These are phyloP conservation scores for Mirza zaza DNA, from an alignment of 2,113 vertebrate species.

Conservation along the genomic window DNA sequence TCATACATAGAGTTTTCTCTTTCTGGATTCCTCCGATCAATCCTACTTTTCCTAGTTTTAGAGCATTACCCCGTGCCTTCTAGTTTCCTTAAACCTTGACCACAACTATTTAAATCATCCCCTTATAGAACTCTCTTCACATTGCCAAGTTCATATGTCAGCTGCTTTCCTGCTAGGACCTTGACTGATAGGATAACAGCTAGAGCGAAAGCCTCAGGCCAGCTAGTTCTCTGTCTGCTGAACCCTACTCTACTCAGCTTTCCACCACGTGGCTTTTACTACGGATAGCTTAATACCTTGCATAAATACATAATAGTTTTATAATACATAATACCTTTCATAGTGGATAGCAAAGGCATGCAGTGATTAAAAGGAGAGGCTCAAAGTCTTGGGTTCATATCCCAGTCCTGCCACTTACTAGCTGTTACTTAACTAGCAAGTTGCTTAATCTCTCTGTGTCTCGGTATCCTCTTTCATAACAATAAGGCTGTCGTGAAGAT, in stretches of 20 bases:
- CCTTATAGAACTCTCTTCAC: background rate
- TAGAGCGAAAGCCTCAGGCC: background rate
- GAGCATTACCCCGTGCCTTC: background rate
- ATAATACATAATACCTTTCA: background rate
- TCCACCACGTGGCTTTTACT: background rate
- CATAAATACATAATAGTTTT: background rate
- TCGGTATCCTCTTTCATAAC: background rate
- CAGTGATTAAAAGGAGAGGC: background rate
- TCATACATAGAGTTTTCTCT: background rate
- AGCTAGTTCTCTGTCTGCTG: background rate
- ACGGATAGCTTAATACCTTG: background rate
- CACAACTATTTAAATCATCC: background rate
- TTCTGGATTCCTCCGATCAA: background rate
- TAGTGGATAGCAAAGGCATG: background rate
- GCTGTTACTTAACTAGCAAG: background rate
- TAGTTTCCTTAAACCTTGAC: background rate
- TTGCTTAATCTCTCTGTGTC: background rate
- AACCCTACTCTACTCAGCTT: background rate
- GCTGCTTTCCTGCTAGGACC: background rate
- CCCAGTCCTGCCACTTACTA: background rate
- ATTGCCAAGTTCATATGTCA: background rate
- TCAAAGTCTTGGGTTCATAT: constrained; percentile 18
- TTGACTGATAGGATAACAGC: background rate
- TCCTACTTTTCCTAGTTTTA: background rate
- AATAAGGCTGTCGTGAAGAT: background rate